Evolutionary conservation across 2,113 vertebrate species (phyloP).

Genomic region (Callaeas wilsoni): DNA sequence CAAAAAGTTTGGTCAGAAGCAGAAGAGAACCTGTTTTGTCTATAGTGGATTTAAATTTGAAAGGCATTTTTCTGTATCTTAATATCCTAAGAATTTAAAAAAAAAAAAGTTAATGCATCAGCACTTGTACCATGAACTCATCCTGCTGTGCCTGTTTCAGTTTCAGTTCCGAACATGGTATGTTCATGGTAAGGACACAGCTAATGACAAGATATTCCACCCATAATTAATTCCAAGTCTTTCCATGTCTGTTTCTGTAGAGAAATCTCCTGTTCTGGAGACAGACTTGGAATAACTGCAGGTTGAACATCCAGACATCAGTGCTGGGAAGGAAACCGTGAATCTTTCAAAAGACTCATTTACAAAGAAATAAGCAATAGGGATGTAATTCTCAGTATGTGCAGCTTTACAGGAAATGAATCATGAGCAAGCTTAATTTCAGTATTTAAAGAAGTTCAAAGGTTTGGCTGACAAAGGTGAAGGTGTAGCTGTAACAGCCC

Average conservation of each 20-base stretch:
- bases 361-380: not conserved
- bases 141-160: not conserved
- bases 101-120: not conserved
- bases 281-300: not conserved
- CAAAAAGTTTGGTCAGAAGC: not conserved
- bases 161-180: not conserved
- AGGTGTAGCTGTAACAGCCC: not conserved
- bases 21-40: not conserved
- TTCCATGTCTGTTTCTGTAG: not conserved
- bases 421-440: not conserved
- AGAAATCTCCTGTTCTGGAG: not conserved
- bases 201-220: not conserved
- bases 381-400: not conserved
- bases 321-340: not conserved
- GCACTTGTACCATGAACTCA: not conserved
- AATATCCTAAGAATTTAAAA: not conserved
- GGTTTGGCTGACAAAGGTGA: not conserved
- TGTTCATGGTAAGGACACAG: not conserved
- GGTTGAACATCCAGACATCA: not conserved
- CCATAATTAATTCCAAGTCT: not conserved
- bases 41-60: not conserved
- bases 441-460: slow-evolving; percentile 5
- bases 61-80: not conserved
- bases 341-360: not conserved
- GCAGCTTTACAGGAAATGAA: not conserved